These are phyloP conservation scores for Leptinotarsa rubiginosa DNA, from an alignment of 2,888 invertebrate genomes.

Conservation along the genomic window DNA sequence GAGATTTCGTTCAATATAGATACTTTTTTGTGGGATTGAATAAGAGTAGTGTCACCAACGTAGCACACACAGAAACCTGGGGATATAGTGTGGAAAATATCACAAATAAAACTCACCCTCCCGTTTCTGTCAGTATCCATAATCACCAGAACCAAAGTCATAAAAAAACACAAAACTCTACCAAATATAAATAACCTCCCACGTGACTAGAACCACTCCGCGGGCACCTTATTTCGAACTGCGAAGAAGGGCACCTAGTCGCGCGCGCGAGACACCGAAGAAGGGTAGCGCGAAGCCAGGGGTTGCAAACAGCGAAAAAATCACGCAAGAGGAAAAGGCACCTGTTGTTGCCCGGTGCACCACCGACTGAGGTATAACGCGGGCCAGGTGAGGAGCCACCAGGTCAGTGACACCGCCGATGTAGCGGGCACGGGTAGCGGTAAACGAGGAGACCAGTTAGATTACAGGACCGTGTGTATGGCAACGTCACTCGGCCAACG, in stretches of 20 bases:
- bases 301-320: neutral
- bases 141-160: constrained; percentile 2
- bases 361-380: constrained; percentile 61
- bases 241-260: too few relatives aligned
- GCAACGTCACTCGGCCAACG: constrained; percentile 52
- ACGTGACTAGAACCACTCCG: neutral
- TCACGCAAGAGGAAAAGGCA: constrained; percentile 51
- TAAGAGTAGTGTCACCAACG: too few relatives aligned
- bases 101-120: constrained; percentile 1
- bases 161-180: neutral
- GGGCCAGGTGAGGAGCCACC: constrained; percentile 65
- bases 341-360: constrained; percentile 65
- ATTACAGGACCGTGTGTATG: constrained; percentile 66
- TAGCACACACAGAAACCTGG: too few relatives aligned
- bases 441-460: constrained; percentile 65
- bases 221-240: too few relatives aligned
- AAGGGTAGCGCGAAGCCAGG: constrained; percentile 2
- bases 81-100: too few relatives aligned
- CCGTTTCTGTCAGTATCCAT: neutral
- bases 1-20: too few relatives aligned
- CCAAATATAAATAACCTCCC: neutral
- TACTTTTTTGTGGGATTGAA: too few relatives aligned
- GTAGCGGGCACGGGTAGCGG: constrained; percentile 58
- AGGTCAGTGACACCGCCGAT: constrained; percentile 65
- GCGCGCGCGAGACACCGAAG: neutral